Percentiles rank a stretch among this genome's conserved stretches.
These are phyloP conservation scores for Pelobates fuscus DNA, from an alignment of 2,113 vertebrate genomes.

Conservation along the genomic window DNA sequence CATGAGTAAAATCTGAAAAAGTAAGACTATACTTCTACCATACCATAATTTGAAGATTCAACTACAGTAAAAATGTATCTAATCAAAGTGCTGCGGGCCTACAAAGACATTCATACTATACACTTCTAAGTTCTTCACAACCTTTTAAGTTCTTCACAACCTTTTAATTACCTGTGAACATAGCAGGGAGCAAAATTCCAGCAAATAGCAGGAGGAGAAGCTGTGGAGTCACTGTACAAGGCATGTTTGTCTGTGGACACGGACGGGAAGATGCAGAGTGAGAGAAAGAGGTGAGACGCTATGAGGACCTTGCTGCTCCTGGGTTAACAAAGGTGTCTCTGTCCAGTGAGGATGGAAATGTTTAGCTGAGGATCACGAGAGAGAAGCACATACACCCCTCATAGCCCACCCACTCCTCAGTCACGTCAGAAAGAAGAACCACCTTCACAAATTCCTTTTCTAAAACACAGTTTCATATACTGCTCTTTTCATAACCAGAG, in stretches of 20 bases:
- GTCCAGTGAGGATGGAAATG: constrained; percentile 58
- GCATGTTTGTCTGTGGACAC: constrained; percentile 57
- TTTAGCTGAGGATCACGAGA: constrained; percentile 53
- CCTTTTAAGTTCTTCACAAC: constrained; percentile 21
- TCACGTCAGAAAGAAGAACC: constrained; percentile 59
- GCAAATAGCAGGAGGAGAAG: constrained; percentile 60
- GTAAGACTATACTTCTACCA: no score
- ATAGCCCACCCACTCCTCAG: constrained; percentile 55
- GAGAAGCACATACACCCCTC: constrained; percentile 49
- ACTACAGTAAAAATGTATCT: no score
- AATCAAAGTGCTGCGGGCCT: neutral
- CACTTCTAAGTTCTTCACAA: constrained; percentile 1
- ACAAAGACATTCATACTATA: neutral
- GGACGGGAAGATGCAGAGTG: constrained; percentile 20
- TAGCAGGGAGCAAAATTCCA: constrained; percentile 58
- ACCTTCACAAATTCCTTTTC: constrained; percentile 57
- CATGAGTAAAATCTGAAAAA: no score
- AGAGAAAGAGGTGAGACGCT: constrained; percentile 43
- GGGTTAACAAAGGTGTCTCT: constrained; percentile 62
- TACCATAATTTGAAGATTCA: no score
- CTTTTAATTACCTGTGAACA: constrained; percentile 68
- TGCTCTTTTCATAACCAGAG: neutral
- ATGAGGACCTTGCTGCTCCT: constrained; percentile 55
- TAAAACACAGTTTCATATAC: constrained; percentile 8
- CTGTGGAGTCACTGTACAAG: constrained; percentile 53